Base-by-base conservation (phyloP, 2,888 invertebrate genomes). In the Masnerella sp. region DNA sequence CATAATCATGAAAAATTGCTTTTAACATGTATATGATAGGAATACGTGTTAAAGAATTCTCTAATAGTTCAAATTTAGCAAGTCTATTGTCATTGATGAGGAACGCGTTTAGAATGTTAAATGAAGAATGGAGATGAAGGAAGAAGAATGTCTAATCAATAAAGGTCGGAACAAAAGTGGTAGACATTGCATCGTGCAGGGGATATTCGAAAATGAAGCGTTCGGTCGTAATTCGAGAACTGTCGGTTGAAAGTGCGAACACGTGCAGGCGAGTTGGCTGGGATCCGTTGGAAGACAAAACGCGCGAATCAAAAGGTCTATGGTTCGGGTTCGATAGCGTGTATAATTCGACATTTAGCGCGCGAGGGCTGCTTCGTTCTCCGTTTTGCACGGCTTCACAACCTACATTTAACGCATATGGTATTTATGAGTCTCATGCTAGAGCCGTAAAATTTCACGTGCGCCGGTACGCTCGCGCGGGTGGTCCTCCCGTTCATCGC, bases 131-230 rank as follows among this genome's bases (percentile, higher is more conserved):
- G n/a, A n/a, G n/a, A n/a, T n/a, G n/a, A n/a, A n/a, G n/a, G n/a
- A n/a, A n/a, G n/a, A n/a, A n/a, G n/a, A n/a, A n/a, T 20, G 71
- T 75, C 74, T 69, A 73, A 79, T 75, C 75, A 69, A 76, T 56
- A 78, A 68, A 38, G 77, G 75, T 79, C 77, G 75, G 75, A 64
- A 49, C 52, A 54, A 40, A 47, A 22, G 51, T 30, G 22, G 36
- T 20, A 9, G 32, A 59, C 56, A 42, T 38, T 25, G 43, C 12
- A 12, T 49, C 51, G 40, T 62, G 28, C 47, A 38, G 47, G 52
- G 74, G 36, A 77, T 75, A 61, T 45, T 64, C 56, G 72, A 72
- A 77, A 76, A 70, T 59, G 34, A 43, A 58, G 47, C 38, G 72
- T 69, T 68, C 74, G 65, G 64, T 51, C 69, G 68, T 69, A 61